Evolutionary conservation across 2,888 invertebrate species (phyloP).

Genomic region (Sylvicola cinctus): DNA sequence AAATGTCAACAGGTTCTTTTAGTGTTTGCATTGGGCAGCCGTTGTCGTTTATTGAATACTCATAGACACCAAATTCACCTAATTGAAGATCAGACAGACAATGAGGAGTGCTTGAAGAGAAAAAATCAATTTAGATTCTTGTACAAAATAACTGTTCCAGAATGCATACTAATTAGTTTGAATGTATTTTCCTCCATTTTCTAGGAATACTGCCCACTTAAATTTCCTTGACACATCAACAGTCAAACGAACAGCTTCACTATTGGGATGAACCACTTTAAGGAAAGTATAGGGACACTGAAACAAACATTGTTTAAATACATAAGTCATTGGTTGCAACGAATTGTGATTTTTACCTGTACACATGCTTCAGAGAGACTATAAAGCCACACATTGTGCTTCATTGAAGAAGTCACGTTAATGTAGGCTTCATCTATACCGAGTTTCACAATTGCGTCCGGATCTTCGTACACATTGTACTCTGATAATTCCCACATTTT

Average conservation of each 20-base stretch:
- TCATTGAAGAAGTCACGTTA: slow-evolving; percentile 20
- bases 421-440: slow-evolving; percentile 46
- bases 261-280: too few relatives aligned
- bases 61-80: slow-evolving; percentile 54
- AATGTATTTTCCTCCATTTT: slow-evolving; percentile 18
- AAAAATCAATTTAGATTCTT: slow-evolving; percentile 21
- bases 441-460: slow-evolving; percentile 28
- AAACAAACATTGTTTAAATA: too few relatives aligned
- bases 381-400: slow-evolving; percentile 33
- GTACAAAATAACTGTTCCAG: slow-evolving; percentile 37
- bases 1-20: slow-evolving; percentile 46
- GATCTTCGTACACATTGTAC: neutral
- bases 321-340: too few relatives aligned
- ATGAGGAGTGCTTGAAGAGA: too few relatives aligned
- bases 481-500: neutral
- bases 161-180: slow-evolving; percentile 6
- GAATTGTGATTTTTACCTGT: slow-evolving; percentile 29
- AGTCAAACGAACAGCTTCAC: too few relatives aligned
- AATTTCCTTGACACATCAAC: slow-evolving; percentile 28
- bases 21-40: slow-evolving; percentile 33
- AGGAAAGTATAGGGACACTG: slow-evolving; percentile 36
- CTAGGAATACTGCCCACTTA: slow-evolving; percentile 34
- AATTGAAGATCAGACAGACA: slow-evolving; percentile 23
- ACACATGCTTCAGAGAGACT: slow-evolving; percentile 48
- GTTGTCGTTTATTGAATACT: slow-evolving; percentile 30